Percentiles rank a stretch among this genome's conserved stretches.
Conservation (phyloP, 2,888 invertebrate genomes). For the Trypoxylon attenuatum region DNA sequence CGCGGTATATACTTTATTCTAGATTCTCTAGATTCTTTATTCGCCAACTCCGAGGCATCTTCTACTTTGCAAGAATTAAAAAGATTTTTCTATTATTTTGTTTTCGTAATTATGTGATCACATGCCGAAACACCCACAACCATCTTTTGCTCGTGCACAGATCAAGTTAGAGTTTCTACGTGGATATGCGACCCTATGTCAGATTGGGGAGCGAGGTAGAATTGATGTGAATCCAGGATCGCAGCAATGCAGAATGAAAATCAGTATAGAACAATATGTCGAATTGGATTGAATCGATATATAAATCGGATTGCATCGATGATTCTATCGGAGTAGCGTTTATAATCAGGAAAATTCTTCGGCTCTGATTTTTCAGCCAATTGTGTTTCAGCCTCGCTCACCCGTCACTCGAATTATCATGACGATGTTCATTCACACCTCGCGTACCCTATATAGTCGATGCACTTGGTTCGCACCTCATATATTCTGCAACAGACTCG, state of each 20-base stretch:
- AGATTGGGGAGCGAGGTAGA: conserved; percentile 46
- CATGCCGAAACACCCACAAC: conserved; percentile 34
- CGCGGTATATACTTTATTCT: no score
- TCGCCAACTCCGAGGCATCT: no score
- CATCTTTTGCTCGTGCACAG: conserved; percentile 46
- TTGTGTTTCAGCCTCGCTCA: conserved; percentile 49
- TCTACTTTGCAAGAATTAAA: no score
- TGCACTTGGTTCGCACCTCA: conserved; percentile 63
- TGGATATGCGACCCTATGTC: conserved; percentile 26
- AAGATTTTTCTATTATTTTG: background rate
- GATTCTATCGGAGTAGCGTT: background rate
- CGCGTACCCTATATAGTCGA: conserved; percentile 54
- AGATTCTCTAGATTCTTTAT: no score
- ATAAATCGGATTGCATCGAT: background rate
- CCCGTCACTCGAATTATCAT: conserved; percentile 52
- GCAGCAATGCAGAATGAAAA: background rate
- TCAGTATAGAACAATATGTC: background rate
- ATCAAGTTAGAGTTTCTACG: conserved; percentile 27
- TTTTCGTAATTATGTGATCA: conserved; percentile 8
- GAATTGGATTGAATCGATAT: background rate
- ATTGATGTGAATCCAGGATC: conserved; percentile 1
- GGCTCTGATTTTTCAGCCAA: background rate
- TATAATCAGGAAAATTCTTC: background rate
- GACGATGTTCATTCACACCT: conserved; percentile 50
- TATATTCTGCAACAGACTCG: no score